These are phyloP conservation scores for Homarus gammarus DNA, from an alignment of 2,888 invertebrate genomes.

Conservation along the genomic window DNA sequence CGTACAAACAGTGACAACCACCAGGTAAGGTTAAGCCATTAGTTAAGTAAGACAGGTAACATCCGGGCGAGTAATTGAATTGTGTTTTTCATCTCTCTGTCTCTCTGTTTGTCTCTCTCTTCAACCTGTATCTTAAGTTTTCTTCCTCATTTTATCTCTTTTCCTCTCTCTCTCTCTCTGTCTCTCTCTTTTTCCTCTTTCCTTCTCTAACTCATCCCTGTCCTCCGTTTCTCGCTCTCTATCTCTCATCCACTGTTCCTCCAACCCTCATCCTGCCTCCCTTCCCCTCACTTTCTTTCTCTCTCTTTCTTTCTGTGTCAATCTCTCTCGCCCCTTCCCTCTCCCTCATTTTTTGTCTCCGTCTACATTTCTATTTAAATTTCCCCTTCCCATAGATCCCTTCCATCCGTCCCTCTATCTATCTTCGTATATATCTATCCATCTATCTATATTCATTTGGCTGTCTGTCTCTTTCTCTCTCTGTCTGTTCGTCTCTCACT, in stretches of 20 bases:
- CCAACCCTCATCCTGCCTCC: not conserved
- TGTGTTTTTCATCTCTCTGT: too few species aligned
- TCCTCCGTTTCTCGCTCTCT: too few species aligned
- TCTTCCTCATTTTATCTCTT: too few species aligned
- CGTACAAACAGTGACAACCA: too few species aligned
- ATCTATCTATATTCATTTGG: not conserved
- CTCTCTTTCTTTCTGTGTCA: not conserved
- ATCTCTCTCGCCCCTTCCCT: not conserved
- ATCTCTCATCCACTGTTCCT: too few species aligned
- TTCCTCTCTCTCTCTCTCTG: too few species aligned
- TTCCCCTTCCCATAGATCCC: not conserved
- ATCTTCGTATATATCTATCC: not conserved
- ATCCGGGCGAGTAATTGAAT: too few species aligned
- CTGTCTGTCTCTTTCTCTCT: conserved; percentile 11
- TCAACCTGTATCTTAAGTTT: too few species aligned
- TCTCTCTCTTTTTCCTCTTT: too few species aligned
- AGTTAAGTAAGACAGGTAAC: too few species aligned
- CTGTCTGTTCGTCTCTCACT: not conserved
- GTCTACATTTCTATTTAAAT: conserved; percentile 17
- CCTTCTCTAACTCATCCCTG: not conserved
- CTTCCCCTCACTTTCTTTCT: not conserved
- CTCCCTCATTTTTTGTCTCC: conserved; percentile 24
- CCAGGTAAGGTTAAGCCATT: too few species aligned
- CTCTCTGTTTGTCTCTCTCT: too few species aligned
- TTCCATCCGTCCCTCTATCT: not conserved